phyloP scores from a whole-genome alignment of 2,888 invertebrate species.

The Amblyteles armatorius region DNA sequence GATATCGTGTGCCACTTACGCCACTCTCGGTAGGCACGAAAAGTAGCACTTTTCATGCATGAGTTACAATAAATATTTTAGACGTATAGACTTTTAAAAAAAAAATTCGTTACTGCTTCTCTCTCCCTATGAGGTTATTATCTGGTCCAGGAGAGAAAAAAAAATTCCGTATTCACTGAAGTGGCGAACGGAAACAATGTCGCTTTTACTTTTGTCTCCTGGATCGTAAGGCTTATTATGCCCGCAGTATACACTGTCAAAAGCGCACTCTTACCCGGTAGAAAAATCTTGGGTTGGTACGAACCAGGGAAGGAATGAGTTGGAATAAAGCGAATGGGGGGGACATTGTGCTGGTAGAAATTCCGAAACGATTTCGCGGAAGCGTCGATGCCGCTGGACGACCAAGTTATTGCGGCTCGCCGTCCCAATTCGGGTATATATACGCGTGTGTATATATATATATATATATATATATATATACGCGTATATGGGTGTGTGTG shows the following conservation, averaged over 20 bases:
- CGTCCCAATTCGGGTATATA: constrained; percentile 53
- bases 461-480: constrained; percentile 27
- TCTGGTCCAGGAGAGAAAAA: constrained; percentile 4
- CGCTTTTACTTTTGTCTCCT: constrained; percentile 36
- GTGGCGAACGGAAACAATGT: constrained; percentile 40
- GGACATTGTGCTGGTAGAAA: constrained; percentile 60
- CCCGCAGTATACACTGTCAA: constrained; percentile 21
- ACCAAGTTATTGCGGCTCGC: constrained; percentile 62
- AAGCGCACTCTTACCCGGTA: constrained; percentile 37
- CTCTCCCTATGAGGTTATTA: no score
- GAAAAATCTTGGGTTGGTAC: constrained; percentile 26
- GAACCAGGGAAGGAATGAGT: constrained; percentile 17
- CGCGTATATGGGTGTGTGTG: constrained; percentile 5
- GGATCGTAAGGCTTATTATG: constrained; percentile 12
- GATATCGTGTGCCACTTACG: no score
- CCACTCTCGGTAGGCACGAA: not conserved
- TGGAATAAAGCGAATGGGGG: constrained; percentile 49
- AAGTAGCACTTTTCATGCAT: not conserved
- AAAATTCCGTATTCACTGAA: not conserved
- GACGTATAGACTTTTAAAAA: no score
- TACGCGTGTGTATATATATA: constrained; percentile 16
- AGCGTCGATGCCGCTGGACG: constrained; percentile 60
- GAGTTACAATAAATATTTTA: not conserved
- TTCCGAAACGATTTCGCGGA: constrained; percentile 61
- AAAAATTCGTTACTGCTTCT: no score